Conservation (phyloP, 1,140 invertebrate species). For the Drosophila suzukii region DNA sequence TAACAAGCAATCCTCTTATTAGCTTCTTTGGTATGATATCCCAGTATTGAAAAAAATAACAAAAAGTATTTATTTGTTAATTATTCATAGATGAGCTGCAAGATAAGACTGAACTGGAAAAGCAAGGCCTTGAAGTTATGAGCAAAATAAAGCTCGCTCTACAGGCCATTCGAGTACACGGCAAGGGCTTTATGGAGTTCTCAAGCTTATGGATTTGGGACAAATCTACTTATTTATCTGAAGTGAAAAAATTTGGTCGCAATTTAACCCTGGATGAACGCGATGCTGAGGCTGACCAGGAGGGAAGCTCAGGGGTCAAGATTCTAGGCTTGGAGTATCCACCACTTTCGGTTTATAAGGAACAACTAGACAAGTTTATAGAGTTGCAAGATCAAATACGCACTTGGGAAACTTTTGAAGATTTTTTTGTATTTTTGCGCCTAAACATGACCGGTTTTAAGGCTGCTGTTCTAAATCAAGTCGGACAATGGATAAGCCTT, state of each 20-base stretch:
- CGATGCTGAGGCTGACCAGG: conserved; percentile 57
- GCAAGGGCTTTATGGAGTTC: conserved; percentile 74
- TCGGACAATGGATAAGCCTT: conserved; percentile 89
- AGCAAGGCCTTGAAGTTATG: conserved; percentile 57
- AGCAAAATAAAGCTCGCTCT: conserved; percentile 56
- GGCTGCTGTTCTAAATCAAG: conserved; percentile 87
- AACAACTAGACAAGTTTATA: conserved; percentile 74
- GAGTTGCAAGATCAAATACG: conserved; percentile 57
- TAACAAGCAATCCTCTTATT: conserved; percentile 8
- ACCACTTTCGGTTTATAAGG: conserved; percentile 63
- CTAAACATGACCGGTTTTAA: conserved; percentile 89
- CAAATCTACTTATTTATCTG: conserved; percentile 86
- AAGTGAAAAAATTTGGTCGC: conserved; percentile 89
- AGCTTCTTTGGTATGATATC: conserved; percentile 42
- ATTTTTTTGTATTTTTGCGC: conserved; percentile 88
- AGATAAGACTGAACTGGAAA: conserved; percentile 51
- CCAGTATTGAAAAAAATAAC: neutral
- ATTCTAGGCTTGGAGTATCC: conserved; percentile 52
- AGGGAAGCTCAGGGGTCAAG: conserved; percentile 57
- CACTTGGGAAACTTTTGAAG: conserved; percentile 57
- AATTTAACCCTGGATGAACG: conserved; percentile 87
- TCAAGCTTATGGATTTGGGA: conserved; percentile 89
- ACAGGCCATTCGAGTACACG: conserved; percentile 55
- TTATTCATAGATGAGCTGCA: conserved; percentile 46
- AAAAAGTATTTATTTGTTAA: neutral